Conservation (phyloP, 2,113 vertebrate genomes). For the Aspidoscelis tigris region DNA sequence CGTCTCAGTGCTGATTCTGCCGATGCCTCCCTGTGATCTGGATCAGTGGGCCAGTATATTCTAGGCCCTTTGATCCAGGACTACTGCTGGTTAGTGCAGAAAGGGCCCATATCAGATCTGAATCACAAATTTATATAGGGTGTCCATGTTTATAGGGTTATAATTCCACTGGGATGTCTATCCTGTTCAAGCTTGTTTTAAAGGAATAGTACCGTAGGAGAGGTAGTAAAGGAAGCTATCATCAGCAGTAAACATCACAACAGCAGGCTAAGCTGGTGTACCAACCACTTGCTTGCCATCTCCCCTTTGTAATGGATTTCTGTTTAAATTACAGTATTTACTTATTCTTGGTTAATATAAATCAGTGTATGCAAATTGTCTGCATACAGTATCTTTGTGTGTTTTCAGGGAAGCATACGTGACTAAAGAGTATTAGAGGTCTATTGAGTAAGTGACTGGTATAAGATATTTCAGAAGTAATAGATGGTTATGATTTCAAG, state of each 20-base stretch:
- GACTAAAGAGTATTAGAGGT: neutral
- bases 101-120: too few species aligned
- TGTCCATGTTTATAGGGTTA: neutral
- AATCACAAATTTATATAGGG: neutral
- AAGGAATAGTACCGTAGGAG: neutral
- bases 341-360: neutral
- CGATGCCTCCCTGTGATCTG: too few species aligned
- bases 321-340: neutral
- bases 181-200: neutral
- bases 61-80: too few species aligned
- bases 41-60: too few species aligned
- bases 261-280: too few species aligned
- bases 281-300: neutral
- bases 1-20: too few species aligned
- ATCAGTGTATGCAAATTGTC: neutral
- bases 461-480: neutral
- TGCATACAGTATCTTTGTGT: neutral
- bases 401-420: neutral
- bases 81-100: too few species aligned
- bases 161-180: neutral
- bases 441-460: neutral
- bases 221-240: neutral
- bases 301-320: neutral
- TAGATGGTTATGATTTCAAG: neutral
- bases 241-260: neutral